Percentiles rank a stretch among this genome's conserved stretches.
phyloP scores from a whole-genome alignment of 1,140 invertebrate species.

The Diorhabda elongata region DNA sequence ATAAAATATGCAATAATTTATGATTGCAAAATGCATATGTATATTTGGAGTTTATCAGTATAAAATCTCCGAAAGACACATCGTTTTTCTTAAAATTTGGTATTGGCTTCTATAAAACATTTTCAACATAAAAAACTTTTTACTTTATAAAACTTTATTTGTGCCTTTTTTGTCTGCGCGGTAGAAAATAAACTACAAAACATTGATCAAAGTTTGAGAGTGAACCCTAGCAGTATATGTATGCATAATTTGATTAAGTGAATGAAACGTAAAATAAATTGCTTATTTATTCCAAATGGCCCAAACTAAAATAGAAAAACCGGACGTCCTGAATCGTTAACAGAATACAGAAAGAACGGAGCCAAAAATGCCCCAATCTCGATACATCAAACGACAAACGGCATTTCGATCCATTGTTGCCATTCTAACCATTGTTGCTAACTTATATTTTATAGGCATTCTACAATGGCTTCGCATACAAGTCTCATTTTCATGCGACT shows the following conservation, averaged over 20 bases:
- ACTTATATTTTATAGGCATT: slow-evolving; percentile 46
- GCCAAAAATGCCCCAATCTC: slow-evolving; percentile 37
- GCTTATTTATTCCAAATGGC: slow-evolving; percentile 36
- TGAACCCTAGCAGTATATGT: background rate
- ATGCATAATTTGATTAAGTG: slow-evolving; percentile 27
- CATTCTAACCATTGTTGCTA: slow-evolving; percentile 44
- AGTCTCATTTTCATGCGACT: slow-evolving; percentile 45
- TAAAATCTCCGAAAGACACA: too few relatives aligned
- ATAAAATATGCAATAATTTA: too few relatives aligned
- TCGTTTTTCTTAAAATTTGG: too few relatives aligned
- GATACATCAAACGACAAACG: slow-evolving; percentile 39
- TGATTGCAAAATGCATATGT: too few relatives aligned
- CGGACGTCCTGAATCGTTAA: slow-evolving; percentile 39
- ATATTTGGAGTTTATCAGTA: too few relatives aligned
- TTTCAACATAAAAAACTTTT: background rate
- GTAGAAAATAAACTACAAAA: background rate
- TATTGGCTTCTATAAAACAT: too few relatives aligned
- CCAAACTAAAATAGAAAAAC: slow-evolving; percentile 39
- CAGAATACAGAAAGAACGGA: slow-evolving; percentile 29
- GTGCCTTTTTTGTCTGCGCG: background rate
- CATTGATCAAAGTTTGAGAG: background rate
- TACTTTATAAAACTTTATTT: background rate
- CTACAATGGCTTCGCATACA: slow-evolving; percentile 39
- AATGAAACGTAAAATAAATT: slow-evolving; percentile 34
- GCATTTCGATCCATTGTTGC: slow-evolving; percentile 42